phyloP scores from a whole-genome alignment of 2,797 vertebrate species.

The Pangasius larnaudii region DNA sequence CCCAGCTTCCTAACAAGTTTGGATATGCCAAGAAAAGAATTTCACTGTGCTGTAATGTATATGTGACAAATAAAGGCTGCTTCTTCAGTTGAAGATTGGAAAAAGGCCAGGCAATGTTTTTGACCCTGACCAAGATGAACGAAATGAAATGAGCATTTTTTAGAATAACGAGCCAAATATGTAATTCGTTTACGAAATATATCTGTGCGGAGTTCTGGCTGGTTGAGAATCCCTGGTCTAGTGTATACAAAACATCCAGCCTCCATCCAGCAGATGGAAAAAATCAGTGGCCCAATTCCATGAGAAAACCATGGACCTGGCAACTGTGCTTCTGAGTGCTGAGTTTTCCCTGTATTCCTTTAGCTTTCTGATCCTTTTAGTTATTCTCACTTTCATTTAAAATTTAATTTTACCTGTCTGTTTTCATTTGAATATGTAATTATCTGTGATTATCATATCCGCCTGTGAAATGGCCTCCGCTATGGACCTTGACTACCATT shows the following conservation, averaged over 20 bases:
- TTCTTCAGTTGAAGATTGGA: background rate
- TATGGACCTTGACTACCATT: background rate
- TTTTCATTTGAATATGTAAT: conserved; percentile 16
- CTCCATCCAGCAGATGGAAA: background rate
- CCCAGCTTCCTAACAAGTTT: too few species aligned
- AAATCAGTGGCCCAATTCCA: background rate
- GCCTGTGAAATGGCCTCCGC: background rate
- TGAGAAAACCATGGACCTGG: background rate
- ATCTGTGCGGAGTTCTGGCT: background rate
- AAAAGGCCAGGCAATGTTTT: background rate
- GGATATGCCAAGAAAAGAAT: too few species aligned
- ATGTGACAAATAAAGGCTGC: too few species aligned
- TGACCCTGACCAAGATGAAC: background rate
- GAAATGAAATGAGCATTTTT: background rate
- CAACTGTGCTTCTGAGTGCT: background rate
- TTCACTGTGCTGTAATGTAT: too few species aligned
- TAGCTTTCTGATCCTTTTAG: background rate
- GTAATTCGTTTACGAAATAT: background rate
- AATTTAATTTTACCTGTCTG: background rate
- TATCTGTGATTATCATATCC: conserved; percentile 2
- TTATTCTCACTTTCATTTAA: background rate
- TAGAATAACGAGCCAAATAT: background rate
- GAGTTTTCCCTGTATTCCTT: background rate
- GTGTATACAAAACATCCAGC: background rate
- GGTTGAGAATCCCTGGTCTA: background rate